Conservation (phyloP, 2,113 vertebrate species). For the Dicentrarchus labrax region DNA sequence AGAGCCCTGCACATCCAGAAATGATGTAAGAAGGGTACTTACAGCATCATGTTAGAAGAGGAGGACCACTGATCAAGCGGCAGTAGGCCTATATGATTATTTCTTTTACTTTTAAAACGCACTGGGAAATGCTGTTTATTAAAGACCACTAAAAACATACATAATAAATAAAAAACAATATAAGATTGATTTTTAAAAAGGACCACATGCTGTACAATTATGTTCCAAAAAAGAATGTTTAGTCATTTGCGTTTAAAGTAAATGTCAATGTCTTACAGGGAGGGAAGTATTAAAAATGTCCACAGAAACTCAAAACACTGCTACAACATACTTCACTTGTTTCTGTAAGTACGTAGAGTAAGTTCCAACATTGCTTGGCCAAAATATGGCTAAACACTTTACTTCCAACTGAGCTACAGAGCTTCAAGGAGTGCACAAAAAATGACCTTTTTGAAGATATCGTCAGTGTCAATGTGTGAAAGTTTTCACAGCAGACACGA, state of each 20-base stretch:
- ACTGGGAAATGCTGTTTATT: not conserved
- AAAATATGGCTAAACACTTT: not conserved
- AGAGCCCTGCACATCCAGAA: too few species aligned
- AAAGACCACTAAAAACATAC: not conserved
- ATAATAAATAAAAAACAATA: not conserved
- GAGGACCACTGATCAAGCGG: too few species aligned
- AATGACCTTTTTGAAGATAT: not conserved
- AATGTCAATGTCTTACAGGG: not conserved
- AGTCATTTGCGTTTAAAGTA: not conserved
- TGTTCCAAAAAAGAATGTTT: not conserved
- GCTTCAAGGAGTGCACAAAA: not conserved
- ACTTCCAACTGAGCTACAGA: not conserved
- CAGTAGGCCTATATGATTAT: too few species aligned
- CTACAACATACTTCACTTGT: not conserved
- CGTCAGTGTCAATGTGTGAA: not conserved
- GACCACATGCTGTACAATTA: not conserved
- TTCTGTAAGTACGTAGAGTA: not conserved
- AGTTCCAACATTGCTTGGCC: not conserved
- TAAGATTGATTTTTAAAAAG: not conserved
- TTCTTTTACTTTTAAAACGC: not conserved
- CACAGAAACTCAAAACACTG: not conserved
- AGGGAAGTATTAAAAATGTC: not conserved
- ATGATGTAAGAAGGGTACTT: too few species aligned
- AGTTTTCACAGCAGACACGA: not conserved
- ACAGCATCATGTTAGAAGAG: too few species aligned